Evolutionary conservation across 2,888 invertebrate species (phyloP).

Genomic region (Leucophora obtusa): DNA sequence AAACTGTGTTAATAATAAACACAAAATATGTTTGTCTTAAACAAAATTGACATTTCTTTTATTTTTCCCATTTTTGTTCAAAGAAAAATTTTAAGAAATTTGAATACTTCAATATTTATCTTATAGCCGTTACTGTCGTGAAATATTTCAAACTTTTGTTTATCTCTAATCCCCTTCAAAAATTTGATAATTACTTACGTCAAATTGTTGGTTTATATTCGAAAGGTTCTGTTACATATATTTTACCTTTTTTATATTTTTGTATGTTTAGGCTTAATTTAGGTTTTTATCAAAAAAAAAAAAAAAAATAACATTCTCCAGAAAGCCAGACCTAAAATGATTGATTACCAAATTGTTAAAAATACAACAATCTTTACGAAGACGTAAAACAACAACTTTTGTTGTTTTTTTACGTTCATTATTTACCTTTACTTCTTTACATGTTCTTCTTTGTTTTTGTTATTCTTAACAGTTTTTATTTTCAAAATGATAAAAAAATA

Average conservation of each 20-base stretch:
- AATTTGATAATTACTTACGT: conserved; percentile 12
- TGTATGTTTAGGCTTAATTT: conserved; percentile 7
- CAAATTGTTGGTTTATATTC: conserved; percentile 13
- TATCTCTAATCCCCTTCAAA: conserved; percentile 2
- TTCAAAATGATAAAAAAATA: conserved; percentile 17
- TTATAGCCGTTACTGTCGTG: neutral
- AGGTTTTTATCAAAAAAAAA: conserved; percentile 13
- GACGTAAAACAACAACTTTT: conserved; percentile 28
- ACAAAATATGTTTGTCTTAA: neutral
- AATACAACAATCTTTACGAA: conserved; percentile 13
- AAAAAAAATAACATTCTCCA: conserved; percentile 36
- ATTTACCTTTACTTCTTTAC: conserved; percentile 40
- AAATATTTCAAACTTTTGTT: neutral
- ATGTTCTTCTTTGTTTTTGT: conserved; percentile 25
- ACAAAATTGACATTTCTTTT: neutral
- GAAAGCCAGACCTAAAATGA: conserved; percentile 31
- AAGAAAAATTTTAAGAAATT: conserved; percentile 2
- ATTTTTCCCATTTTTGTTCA: neutral
- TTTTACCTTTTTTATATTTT: neutral
- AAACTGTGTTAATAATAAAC: neutral
- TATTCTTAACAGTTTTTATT: conserved; percentile 33
- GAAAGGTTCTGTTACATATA: conserved; percentile 15
- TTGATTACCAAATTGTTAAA: conserved; percentile 48
- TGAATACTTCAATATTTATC: neutral
- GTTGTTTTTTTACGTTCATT: conserved; percentile 27